A percentile compares a stretch with the other conserved stretches of the same genome.
Evolutionary conservation across 1,140 invertebrate genomes (phyloP).

Genomic region (Metaphire vulgaris): DNA sequence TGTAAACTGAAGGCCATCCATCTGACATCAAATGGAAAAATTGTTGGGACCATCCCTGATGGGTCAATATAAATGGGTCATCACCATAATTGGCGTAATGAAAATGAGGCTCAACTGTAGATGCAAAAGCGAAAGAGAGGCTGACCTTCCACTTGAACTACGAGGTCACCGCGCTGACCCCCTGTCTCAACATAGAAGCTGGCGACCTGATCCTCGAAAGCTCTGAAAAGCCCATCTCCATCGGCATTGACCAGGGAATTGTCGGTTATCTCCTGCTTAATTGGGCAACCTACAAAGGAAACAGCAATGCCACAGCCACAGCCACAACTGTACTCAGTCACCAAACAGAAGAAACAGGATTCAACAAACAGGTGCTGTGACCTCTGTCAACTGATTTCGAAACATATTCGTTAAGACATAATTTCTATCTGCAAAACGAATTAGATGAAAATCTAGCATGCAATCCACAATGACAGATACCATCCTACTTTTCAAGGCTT

Average conservation of each 20-base stretch:
- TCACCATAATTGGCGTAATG: no score
- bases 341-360: not conserved
- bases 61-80: no score
- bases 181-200: constrained; percentile 53
- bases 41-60: no score
- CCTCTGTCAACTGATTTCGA: not conserved
- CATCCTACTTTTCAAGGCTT: no score
- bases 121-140: no score
- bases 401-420: no score
- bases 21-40: no score
- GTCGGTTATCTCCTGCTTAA: constrained; percentile 30
- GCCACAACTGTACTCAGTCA: no score
- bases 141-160: constrained; percentile 48
- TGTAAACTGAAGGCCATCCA: no score
- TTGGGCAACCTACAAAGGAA: constrained; percentile 41
- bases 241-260: constrained; percentile 45
- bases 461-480: no score
- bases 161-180: constrained; percentile 47
- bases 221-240: constrained; percentile 47
- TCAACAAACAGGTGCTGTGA: not conserved
- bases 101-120: no score
- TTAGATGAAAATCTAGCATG: constrained; percentile 5
- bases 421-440: not conserved
- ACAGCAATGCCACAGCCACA: no score
- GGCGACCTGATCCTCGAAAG: constrained; percentile 49